Evolutionary conservation across 2,888 invertebrate species (phyloP).

Genomic region (Craniophora ligustri): DNA sequence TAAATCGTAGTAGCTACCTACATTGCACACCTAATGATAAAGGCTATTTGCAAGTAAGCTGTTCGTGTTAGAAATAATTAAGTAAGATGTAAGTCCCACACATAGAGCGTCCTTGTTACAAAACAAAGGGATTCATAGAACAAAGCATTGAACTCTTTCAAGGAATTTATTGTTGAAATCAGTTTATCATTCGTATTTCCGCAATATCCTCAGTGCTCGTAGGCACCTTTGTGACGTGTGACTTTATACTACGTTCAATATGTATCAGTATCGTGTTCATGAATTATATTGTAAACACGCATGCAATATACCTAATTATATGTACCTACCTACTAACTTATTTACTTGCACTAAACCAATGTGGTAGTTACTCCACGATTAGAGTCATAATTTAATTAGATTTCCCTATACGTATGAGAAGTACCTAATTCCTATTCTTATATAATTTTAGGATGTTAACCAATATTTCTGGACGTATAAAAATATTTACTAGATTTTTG

Average conservation of each 20-base stretch:
- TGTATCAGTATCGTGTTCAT: conserved; percentile 8
- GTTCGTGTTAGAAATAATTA: conserved; percentile 30
- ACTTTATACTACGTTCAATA: background rate
- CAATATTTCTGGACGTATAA: too few species aligned
- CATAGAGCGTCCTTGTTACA: conserved; percentile 13
- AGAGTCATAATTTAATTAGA: too few species aligned
- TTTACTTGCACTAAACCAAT: too few species aligned
- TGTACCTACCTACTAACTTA: too few species aligned
- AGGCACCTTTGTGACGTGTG: conserved; percentile 17
- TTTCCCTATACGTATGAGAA: too few species aligned
- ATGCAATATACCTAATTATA: conserved; percentile 12
- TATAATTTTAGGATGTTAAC: too few species aligned
- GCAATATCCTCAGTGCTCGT: conserved; percentile 2
- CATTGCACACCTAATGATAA: background rate
- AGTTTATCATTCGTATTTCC: conserved; percentile 18
- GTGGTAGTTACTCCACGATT: too few species aligned
- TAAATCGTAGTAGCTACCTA: background rate
- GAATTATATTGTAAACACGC: conserved; percentile 1
- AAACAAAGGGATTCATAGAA: conserved; percentile 36
- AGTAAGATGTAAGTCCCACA: conserved; percentile 8
- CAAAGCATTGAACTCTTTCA: conserved; percentile 23
- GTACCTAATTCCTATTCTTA: too few species aligned
- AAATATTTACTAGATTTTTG: too few species aligned
- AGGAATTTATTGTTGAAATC: conserved; percentile 16
- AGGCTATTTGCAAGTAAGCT: background rate